Base-by-base conservation (phyloP, 2,797 vertebrate species). In the Hypotaenidia philippensis region DNA sequence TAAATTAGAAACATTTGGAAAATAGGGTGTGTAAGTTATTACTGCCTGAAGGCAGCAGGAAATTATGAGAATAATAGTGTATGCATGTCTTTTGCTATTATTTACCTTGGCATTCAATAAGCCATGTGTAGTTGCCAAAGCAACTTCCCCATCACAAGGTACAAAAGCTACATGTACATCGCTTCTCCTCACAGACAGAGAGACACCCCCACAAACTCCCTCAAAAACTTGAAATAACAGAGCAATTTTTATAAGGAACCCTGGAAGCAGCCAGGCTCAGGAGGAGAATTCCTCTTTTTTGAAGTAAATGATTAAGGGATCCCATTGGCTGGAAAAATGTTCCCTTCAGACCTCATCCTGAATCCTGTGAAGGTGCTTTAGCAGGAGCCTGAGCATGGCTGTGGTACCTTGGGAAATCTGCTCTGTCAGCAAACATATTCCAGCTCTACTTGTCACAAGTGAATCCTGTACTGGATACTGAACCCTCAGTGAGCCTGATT, bases 1-100 rank as follows among this genome's bases (percentile, higher is more conserved):
- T 95, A 97, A 96, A 97, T 96, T 83, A 96, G 89, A 97, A 97
- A 89, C 96, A 97, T 78, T 97, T 95, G 97, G 95, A 96, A 93
- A 96, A 96, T 29, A 95, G 96, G 96, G 96, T 94, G 96, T 97
- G 96, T 95, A 93, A 97, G 89, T 93, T 96, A 95, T 95, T 95
- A 76, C 75, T 92, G 96, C 96, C 95, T 75, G 47, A 65, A 88
- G 96, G 93, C 94, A 93, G 96, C 96, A 95, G 95, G 96, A 96
- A 97, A 97, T 97, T 90, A 96, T 77, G 86, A 94, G 92, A 95
- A 95, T 94, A 91, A 88, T 77, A 85, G 84, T 71, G 92, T 32
- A 81, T 77, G 93, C 87, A n/a, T 74, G 91, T 90, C 87, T 77
- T 83, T 81, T 91, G 92, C 69, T 91, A 79, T 93, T 96, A 95